Evolutionary conservation across 2,113 vertebrate species (phyloP).

Genomic region (Trematocara nigrifrons): DNA sequence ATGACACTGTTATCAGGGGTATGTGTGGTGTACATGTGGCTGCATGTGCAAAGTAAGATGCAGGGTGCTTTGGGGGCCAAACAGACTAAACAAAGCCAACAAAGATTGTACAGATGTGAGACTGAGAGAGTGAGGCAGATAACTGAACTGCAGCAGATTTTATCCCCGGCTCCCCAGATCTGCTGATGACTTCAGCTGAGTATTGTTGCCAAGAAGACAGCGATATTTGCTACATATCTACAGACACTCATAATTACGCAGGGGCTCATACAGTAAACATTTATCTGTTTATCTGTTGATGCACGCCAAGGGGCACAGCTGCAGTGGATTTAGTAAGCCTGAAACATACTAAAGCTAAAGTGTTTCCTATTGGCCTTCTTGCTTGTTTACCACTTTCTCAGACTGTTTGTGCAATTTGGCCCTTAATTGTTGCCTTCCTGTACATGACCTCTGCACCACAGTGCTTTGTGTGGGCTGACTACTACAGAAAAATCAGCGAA

Average conservation of each 20-base stretch:
- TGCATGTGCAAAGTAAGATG: neutral
- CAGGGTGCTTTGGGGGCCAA: accelerated
- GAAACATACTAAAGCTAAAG: neutral
- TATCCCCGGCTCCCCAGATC: neutral
- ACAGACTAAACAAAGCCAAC: neutral
- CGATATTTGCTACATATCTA: accelerated
- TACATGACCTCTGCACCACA: accelerated
- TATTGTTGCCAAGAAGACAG: neutral
- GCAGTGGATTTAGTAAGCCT: neutral
- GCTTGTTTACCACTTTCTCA: neutral
- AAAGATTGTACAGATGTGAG: neutral
- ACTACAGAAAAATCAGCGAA: neutral
- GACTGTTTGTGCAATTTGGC: neutral
- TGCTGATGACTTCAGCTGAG: neutral
- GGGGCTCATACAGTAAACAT: neutral
- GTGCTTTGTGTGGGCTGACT: neutral
- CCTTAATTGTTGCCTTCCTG: neutral
- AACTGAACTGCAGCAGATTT: neutral
- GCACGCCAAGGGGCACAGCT: neutral
- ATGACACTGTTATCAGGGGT: neutral
- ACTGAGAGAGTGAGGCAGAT: neutral
- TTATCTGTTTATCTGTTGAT: neutral
- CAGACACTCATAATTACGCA: accelerated
- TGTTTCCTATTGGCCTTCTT: neutral
- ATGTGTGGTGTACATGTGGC: neutral